phyloP scores from a whole-genome alignment of 2,113 vertebrate genomes.

The Mystacornis crossleyi region DNA sequence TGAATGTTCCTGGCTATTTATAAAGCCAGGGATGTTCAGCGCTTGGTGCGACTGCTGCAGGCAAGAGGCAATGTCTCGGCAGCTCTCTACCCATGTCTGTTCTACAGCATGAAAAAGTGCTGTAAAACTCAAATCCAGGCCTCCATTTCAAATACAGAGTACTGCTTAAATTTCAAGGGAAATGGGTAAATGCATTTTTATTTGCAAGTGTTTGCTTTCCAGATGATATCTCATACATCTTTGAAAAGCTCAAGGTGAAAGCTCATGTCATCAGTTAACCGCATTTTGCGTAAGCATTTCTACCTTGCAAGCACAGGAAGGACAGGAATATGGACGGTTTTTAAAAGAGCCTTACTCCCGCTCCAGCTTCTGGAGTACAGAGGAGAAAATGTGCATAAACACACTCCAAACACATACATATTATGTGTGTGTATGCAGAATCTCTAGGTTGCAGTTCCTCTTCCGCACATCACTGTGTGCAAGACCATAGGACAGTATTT shows the following conservation, averaged over 20 bases:
- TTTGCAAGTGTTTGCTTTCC: background rate
- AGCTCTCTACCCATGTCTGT: background rate
- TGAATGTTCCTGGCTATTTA: background rate
- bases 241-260: background rate
- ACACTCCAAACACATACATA: fast-evolving
- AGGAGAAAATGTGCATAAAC: background rate
- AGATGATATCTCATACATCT: background rate
- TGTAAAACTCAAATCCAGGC: background rate
- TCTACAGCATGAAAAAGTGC: background rate
- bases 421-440: background rate
- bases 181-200: background rate
- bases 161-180: background rate
- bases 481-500: background rate
- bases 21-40: background rate
- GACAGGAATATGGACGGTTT: background rate
- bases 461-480: background rate
- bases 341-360: background rate
- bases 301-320: background rate
- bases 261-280: background rate
- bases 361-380: background rate
- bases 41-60: background rate
- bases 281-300: background rate
- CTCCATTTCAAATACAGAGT: background rate
- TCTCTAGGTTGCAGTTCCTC: background rate
- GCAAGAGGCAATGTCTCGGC: background rate